Evolutionary conservation across 2,113 vertebrate genomes (phyloP).

Genomic region (Ophthalmolycus amberensis): DNA sequence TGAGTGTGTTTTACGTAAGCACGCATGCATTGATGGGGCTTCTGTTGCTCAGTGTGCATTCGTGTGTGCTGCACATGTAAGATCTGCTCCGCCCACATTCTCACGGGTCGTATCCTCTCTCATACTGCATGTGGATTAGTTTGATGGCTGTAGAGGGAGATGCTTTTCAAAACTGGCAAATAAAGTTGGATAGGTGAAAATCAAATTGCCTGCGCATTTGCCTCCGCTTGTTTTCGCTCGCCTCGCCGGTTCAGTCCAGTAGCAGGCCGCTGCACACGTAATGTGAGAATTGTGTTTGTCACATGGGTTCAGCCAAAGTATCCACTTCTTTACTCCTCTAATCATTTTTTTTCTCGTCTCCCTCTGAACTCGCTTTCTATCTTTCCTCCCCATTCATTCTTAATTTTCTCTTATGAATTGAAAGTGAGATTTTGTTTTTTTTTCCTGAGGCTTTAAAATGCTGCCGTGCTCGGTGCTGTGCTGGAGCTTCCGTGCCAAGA

Average conservation of each 20-base stretch:
- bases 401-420: slow-evolving; percentile 36
- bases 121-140: not conserved
- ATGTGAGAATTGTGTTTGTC: slow-evolving; percentile 58
- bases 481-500: not conserved
- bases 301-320: slow-evolving; percentile 54
- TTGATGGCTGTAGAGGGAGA: not conserved
- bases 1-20: slow-evolving; percentile 9
- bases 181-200: slow-evolving; percentile 2
- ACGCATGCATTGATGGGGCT: slow-evolving; percentile 40
- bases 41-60: slow-evolving; percentile 12
- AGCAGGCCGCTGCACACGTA: slow-evolving; percentile 38
- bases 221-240: slow-evolving; percentile 14
- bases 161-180: not conserved
- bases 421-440: slow-evolving; percentile 27
- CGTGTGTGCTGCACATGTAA: slow-evolving; percentile 3
- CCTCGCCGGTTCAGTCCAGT: slow-evolving; percentile 30
- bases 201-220: not conserved
- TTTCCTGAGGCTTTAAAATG: slow-evolving; percentile 2
- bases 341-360: slow-evolving; percentile 35
- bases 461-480: not conserved
- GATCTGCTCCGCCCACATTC: slow-evolving; percentile 42
- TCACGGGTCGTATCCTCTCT: slow-evolving; percentile 3
- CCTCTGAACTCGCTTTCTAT: slow-evolving; percentile 4
- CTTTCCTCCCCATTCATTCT: slow-evolving; percentile 27
- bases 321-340: slow-evolving; percentile 34